Evolutionary conservation across 1,140 invertebrate genomes (phyloP), one percentile per base, ranked within the genome.

Genomic region (Eurytemora carolleeae): DNA sequence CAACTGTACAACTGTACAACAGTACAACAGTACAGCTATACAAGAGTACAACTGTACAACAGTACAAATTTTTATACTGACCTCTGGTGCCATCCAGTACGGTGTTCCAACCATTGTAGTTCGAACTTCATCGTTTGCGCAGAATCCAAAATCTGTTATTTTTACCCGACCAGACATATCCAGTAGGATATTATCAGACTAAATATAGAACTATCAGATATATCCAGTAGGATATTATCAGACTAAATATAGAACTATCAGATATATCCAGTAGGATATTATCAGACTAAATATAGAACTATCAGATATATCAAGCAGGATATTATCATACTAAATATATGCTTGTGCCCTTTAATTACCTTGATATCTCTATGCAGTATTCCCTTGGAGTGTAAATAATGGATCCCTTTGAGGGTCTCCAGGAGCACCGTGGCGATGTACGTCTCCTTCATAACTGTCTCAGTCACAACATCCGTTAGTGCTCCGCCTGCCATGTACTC

Each of bases 101-200:
- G 73, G 73, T 3, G 87, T 89, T 15, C 87, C 86, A 54, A 97
- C 92, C 86, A 98, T 91, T 0, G 94, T 98, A 68, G 92, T 87
- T 31, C 94, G 73, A 71, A 97, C 96, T 69, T 93, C 92, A 67
- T 97, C 88, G 66, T 87, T 87, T 64, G 89, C 80, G 76, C 93
- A 98, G 73, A 98, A 98, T 20, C 94, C 94, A 75, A 98, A 98
- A 73, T 98, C 94, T 17, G 92, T 98, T 0, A 97, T 83, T 80
- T 98, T 98, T 0, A 98, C 91, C 44, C 81, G 80, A 16, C 94
- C 94, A 71, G 96, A 88, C 86, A 95, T 91, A 52, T 92, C 92
- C 0, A 98, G 76, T 15, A 98, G 76, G 61, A 98, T 86, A 72
- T 98, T 98, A 70, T 97, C 93, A 24, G 87, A 93, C 71, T 96